A percentile compares a stretch with the other conserved stretches of the same genome.
Evolutionary conservation across 2,113 vertebrate genomes (phyloP).

Genomic region (Paratilapia polleni): DNA sequence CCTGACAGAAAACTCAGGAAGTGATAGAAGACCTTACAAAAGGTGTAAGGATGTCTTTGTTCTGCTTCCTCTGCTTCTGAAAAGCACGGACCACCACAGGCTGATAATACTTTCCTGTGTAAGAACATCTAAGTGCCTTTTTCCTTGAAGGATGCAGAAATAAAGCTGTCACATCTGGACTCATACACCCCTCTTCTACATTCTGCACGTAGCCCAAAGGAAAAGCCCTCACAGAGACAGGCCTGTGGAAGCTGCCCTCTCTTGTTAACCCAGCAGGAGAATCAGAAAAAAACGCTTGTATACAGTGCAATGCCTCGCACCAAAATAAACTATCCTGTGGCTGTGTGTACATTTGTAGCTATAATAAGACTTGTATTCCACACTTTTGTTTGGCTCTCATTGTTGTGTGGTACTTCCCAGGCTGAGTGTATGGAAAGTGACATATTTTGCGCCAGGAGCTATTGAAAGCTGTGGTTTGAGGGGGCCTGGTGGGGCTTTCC

Average conservation of each 20-base stretch:
- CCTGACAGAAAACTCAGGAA: too few species aligned
- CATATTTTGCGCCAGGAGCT: background rate
- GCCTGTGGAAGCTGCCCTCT: background rate
- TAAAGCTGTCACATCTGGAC: conserved; percentile 36
- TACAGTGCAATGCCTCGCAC: background rate
- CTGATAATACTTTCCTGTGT: background rate
- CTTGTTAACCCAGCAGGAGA: conserved; percentile 20
- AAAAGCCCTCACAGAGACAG: background rate
- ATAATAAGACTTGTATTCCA: background rate
- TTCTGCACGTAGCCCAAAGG: conserved; percentile 4
- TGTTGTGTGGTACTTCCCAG: background rate
- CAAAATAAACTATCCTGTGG: background rate
- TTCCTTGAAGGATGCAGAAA: conserved; percentile 13
- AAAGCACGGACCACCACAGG: too few species aligned
- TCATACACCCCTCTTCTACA: background rate
- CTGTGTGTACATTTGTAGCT: background rate
- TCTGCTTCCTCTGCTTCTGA: too few species aligned
- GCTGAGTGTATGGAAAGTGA: background rate
- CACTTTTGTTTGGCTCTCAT: conserved; percentile 6
- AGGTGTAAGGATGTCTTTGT: too few species aligned
- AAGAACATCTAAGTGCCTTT: background rate
- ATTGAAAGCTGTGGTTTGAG: background rate
- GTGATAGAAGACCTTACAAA: too few species aligned
- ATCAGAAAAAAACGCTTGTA: background rate
- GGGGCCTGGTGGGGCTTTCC: background rate